Base-by-base conservation (phyloP, 2,888 invertebrate species). In the Heteromurus nitidus region DNA sequence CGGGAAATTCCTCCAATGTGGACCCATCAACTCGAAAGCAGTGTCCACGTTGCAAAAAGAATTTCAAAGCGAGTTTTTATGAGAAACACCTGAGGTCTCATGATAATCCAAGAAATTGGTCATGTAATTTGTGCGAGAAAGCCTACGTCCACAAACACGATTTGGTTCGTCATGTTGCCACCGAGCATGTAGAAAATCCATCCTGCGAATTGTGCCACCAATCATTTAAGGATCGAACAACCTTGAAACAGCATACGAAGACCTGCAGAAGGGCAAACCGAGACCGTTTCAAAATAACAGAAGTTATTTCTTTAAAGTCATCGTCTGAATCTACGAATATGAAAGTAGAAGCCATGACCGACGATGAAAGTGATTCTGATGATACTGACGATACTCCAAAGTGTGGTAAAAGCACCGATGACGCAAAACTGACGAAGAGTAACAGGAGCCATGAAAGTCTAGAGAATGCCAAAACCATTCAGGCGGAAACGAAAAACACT, bases 111-210 rank as follows among this genome's bases (percentile, higher is more conserved):
- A 69, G 28, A 22, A 62, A 60, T 16, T 77, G 77, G 77, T 20
- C 22, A 11, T 77, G 77, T n/a, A 69, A 44, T 3, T 1, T 60
- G 22, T 77, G 77, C 18, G 68, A 60, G 1, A 77, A 77, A 20
- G 22, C 62, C 2, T 77, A 77, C 30, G 30, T 60, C 13, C 47
- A 77, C 42, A 77, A 77, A 24, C 69, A 70, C 36, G 77, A 70
- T 36, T 26, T 69, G 13, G 69, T 77, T 1, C 55, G 77, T 36
- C 77, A 77, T 31, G n/a, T 77, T 3, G 28, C 77, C 3, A 30
- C 22, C 1, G 77, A 62, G 3, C 68, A 77, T 69, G 47, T n/a
- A 1, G 11, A 16, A 30, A 22, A 62, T 47, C 69, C 60, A 9
- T 50, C 24, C 5, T 77, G 77, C 31, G 69, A 69, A 26, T 2